Base-by-base conservation (phyloP, 2,888 invertebrate genomes). In the Apamea anceps region DNA sequence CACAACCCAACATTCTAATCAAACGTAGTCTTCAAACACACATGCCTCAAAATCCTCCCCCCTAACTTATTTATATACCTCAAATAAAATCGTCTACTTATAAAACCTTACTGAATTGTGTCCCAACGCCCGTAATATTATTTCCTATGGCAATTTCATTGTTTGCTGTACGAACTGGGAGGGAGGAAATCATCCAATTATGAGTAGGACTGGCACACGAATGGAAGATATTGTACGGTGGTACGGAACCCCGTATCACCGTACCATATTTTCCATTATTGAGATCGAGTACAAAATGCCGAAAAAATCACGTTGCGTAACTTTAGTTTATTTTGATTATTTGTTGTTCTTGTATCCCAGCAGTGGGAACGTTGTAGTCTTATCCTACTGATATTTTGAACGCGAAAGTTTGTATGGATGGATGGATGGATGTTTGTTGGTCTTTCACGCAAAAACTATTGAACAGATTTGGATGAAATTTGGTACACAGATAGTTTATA, bases 131-230 rank as follows among this genome's bases (percentile, higher is more conserved):
- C 45, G 32, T 81, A 70, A 81, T 85, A 72, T 72, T 76, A 81
- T 85, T 81, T 81, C 68, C 72, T 81, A 70, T 73, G 60, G 83
- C 81, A 85, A 84, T 85, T 68, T 45, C 68, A 77, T 83, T 83
- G 81, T 84, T 85, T 84, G 72, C 77, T 8, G 13, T 37, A 10
- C 21, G 72, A 73, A 81, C 81, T 12, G 37, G 37, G 12, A n/a
- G 18, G 48, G 68, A 42, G 21, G 51, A 10, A 63, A 45, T 7
- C 12, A 21, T 21, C 21, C 21, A 25, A 21, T 21, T 32, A 13
- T 12, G 32, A 63, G 8, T 8, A 15, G 21, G 2, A n/a, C 37
- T 25, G 25, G 8, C 0, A 10, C 8, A 67, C 8, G 25, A 25
- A 37, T 15, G 37, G 66, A 51, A 18, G 7, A 51, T 51, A 51